phyloP scores from a whole-genome alignment of 2,888 invertebrate species.

The Urechis unicinctus region DNA sequence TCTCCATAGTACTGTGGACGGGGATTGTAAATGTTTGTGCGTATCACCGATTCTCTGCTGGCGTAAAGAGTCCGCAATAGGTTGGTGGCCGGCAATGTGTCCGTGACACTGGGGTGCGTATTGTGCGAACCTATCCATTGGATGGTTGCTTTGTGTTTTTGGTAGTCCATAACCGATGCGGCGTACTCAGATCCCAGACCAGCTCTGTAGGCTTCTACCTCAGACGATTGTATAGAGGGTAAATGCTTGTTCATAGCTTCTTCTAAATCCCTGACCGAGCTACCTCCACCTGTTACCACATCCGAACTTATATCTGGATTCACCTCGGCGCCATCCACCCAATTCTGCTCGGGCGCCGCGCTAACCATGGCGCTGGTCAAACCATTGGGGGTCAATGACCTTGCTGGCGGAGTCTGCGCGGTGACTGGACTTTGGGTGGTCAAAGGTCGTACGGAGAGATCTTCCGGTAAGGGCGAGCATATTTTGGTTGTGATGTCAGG shows the following conservation, averaged over 20 bases:
- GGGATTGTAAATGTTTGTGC: slow-evolving; percentile 57
- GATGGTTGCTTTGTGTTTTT: slow-evolving; percentile 55
- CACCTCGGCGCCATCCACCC: neutral
- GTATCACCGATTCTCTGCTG: slow-evolving; percentile 88
- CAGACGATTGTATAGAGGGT: slow-evolving; percentile 46
- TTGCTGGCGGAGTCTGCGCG: neutral
- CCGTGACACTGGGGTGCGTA: slow-evolving; percentile 53
- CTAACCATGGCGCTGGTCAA: too few relatives aligned
- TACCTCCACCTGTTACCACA: neutral
- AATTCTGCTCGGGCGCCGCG: neutral
- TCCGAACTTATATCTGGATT: neutral
- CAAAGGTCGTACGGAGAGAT: slow-evolving; percentile 21
- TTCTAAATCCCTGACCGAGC: slow-evolving; percentile 82
- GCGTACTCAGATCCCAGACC: neutral
- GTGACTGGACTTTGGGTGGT: slow-evolving; percentile 2
- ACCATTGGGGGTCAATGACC: neutral
- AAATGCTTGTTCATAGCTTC: slow-evolving; percentile 95
- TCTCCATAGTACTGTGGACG: slow-evolving; percentile 28
- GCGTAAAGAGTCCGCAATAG: slow-evolving; percentile 83
- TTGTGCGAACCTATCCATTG: slow-evolving; percentile 77
- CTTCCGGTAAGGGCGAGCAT: slow-evolving; percentile 23
- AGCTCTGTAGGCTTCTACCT: neutral
- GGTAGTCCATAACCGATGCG: slow-evolving; percentile 3
- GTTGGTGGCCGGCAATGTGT: slow-evolving; percentile 74
- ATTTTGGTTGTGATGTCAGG: slow-evolving; percentile 6